Conservation (phyloP, 92 coral and sea anemone genomes). For the Phenganax stokvisi region DNA sequence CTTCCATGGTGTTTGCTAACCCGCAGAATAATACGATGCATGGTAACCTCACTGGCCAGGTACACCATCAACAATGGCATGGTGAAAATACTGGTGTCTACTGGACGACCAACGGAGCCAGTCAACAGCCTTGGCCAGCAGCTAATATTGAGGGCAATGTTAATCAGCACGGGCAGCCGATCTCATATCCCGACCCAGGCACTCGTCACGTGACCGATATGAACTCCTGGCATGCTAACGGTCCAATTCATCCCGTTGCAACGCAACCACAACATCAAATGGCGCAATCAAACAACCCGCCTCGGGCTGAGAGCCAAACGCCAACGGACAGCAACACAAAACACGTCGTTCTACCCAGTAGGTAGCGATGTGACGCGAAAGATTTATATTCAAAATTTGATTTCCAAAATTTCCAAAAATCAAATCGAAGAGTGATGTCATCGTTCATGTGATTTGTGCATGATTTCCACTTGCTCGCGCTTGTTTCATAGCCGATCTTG, state of each 20-base stretch:
- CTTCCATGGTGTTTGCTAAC: conserved; percentile 11
- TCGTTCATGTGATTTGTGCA: neutral
- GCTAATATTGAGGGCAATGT: neutral
- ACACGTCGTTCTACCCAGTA: conserved; percentile 28
- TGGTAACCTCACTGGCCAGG: conserved; percentile 38
- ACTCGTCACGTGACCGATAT: conserved; percentile 21
- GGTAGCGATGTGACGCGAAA: conserved; percentile 22
- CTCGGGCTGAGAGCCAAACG: conserved; percentile 18
- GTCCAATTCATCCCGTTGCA: conserved; percentile 16
- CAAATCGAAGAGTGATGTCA: neutral
- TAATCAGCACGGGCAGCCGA: conserved; percentile 28
- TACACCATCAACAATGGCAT: conserved; percentile 38
- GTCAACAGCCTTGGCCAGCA: conserved; percentile 23
- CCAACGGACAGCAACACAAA: conserved; percentile 5
- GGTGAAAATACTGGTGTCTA: conserved; percentile 10
- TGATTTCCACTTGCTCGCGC: neutral
- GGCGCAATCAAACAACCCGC: conserved; percentile 22
- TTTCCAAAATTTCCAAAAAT: conserved; percentile 3
- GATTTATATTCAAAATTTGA: neutral
- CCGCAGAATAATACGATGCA: conserved; percentile 29
- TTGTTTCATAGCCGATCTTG: neutral
- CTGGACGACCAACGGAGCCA: conserved; percentile 38
- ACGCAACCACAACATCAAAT: conserved; percentile 10
- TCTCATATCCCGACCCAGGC: conserved; percentile 14
- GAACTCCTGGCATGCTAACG: conserved; percentile 33